Conservation (phyloP, 2,113 vertebrate genomes). For the Phylloscopus trochiloides region DNA sequence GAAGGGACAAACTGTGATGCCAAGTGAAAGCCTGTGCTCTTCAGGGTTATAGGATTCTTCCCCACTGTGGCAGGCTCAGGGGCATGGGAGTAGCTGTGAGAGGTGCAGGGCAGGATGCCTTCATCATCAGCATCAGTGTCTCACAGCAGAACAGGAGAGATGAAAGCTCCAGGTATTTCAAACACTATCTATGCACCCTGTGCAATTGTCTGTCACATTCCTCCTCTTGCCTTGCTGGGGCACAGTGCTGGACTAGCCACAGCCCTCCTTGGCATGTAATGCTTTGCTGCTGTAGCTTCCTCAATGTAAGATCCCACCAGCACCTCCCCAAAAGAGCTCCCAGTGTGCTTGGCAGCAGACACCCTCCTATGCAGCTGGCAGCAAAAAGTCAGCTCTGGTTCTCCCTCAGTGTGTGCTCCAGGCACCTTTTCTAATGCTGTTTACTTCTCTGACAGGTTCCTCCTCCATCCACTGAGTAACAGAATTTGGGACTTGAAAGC, state of each 20-base stretch:
- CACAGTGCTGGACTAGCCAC: neutral
- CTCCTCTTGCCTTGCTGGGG: neutral
- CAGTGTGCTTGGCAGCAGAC: neutral
- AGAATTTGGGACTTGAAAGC: neutral
- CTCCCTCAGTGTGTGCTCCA: neutral
- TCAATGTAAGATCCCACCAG: neutral
- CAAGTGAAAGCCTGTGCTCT: neutral
- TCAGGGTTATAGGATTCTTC: neutral
- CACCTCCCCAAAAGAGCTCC: neutral
- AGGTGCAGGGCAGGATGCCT: neutral
- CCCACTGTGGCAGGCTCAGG: neutral
- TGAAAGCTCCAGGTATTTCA: neutral
- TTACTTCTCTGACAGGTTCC: neutral
- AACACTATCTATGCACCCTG: neutral
- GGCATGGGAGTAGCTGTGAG: neutral
- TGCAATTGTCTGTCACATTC: neutral
- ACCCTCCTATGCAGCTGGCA: neutral
- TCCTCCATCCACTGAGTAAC: neutral
- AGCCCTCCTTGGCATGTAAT: neutral
- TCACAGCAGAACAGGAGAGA: neutral
- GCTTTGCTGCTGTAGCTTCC: neutral
- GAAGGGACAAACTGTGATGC: neutral
- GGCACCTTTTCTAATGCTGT: neutral
- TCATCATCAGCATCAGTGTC: rapidly evolving
- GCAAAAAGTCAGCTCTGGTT: neutral